Conservation (phyloP, 2,888 invertebrate genomes). For the Lacanobia wlatinum region DNA sequence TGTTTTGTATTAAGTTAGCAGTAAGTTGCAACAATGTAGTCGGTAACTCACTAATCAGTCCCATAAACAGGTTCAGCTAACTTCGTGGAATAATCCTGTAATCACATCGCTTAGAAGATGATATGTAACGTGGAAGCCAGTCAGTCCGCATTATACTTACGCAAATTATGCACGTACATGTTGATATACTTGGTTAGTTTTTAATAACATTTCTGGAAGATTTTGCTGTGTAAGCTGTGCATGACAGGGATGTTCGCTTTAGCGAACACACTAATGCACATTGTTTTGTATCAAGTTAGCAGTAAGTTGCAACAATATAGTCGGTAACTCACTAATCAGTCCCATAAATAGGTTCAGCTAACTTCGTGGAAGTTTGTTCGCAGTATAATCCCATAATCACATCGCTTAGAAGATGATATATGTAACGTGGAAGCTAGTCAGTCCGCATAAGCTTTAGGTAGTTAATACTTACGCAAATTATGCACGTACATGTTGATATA, state of each 20-base stretch:
- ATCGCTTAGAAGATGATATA: constrained; percentile 44
- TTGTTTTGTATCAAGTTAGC: constrained; percentile 6
- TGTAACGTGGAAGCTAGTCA: constrained; percentile 15
- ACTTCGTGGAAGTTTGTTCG: constrained; percentile 51
- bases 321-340: constrained; percentile 28
- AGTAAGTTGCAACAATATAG: constrained; percentile 28
- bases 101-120: constrained; percentile 41
- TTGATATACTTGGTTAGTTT: not conserved
- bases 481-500: not conserved
- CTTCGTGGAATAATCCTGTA: constrained; percentile 51
- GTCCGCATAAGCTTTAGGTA: constrained; percentile 8
- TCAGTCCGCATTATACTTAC: constrained; percentile 4
- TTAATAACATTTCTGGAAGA: not conserved
- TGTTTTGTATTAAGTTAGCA: constrained; percentile 6
- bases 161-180: not conserved
- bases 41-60: constrained; percentile 29
- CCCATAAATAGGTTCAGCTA: constrained; percentile 24
- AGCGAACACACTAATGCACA: constrained; percentile 6
- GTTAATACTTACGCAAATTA: constrained; percentile 2
- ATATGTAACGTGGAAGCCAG: constrained; percentile 24
- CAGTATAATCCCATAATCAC: constrained; percentile 44
- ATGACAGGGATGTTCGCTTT: too few species aligned
- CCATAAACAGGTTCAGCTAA: constrained; percentile 24
- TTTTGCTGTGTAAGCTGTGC: not conserved
- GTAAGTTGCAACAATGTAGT: constrained; percentile 28